Percentiles rank a stretch among this genome's conserved stretches.
phyloP scores from a whole-genome alignment of 2,113 vertebrate genomes.

The Bos taurus region DNA sequence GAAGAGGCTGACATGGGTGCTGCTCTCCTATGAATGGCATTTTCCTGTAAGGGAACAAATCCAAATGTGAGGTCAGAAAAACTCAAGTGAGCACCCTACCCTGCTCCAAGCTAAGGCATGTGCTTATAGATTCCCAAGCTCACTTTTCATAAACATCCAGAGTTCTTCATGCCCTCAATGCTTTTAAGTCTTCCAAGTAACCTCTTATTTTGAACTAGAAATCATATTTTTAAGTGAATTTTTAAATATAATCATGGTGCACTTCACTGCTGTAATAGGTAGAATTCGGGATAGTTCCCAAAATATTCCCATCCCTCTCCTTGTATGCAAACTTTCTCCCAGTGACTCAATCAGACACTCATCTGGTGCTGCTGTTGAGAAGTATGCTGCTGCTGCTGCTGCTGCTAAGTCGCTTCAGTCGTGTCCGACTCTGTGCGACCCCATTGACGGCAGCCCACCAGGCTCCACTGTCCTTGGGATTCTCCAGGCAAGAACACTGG shows the following conservation, averaged over 20 bases:
- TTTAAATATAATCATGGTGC: not conserved
- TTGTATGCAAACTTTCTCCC: not conserved
- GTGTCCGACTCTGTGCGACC: too few species aligned
- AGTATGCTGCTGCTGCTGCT: too few species aligned
- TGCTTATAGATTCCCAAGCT: not conserved
- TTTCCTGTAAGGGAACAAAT: not conserved
- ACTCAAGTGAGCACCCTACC: not conserved
- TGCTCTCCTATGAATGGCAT: not conserved
- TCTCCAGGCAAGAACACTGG: too few species aligned
- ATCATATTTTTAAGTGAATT: not conserved
- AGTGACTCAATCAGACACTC: not conserved
- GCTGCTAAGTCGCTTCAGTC: too few species aligned
- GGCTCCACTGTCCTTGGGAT: too few species aligned
- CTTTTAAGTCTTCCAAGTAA: not conserved
- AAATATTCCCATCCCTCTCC: not conserved
- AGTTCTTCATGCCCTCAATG: not conserved
- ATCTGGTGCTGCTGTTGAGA: not conserved
- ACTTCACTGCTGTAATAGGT: not conserved
- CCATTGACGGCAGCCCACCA: too few species aligned
- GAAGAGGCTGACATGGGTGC: not conserved
- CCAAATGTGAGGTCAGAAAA: not conserved
- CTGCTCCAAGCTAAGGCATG: not conserved
- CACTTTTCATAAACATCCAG: not conserved
- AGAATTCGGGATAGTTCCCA: not conserved
- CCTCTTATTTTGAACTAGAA: not conserved